Conservation (phyloP, 2,888 invertebrate genomes). For the Cybosia mesomella region DNA sequence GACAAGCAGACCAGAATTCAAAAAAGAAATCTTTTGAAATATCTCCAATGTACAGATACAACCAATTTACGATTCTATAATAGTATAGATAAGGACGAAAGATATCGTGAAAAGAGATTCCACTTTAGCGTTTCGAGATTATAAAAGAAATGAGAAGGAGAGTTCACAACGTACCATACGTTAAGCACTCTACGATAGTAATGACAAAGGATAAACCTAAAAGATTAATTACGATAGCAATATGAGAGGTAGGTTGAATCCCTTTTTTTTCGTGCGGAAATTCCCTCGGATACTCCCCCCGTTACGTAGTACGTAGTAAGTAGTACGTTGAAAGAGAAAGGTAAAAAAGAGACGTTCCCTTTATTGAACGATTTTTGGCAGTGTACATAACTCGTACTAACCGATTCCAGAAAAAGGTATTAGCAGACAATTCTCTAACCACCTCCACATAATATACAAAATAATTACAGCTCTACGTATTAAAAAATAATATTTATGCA, state of each 20-base stretch:
- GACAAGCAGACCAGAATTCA: too few species aligned
- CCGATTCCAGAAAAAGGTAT: neutral
- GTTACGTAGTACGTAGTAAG: too few species aligned
- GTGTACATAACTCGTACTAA: neutral
- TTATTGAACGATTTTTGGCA: neutral
- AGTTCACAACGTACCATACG: neutral
- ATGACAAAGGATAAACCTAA: too few species aligned
- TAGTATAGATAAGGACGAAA: neutral
- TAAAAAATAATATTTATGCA: constrained; percentile 40
- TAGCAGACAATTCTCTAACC: neutral
- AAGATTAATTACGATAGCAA: too few species aligned
- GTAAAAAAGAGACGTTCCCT: neutral
- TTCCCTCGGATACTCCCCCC: too few species aligned
- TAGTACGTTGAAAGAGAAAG: too few species aligned
- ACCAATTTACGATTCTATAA: too few species aligned
- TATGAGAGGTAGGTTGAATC: too few species aligned
- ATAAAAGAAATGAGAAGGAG: neutral
- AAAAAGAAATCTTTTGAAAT: too few species aligned
- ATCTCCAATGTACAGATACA: too few species aligned
- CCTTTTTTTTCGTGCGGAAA: too few species aligned
- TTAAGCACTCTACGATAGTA: too few species aligned
- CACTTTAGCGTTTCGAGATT: neutral
- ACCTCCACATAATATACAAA: neutral
- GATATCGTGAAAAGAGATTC: neutral
- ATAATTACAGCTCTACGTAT: constrained; percentile 30